Base-by-base conservation (phyloP, 1,140 invertebrate genomes). In the Sesamia nonagrioides region DNA sequence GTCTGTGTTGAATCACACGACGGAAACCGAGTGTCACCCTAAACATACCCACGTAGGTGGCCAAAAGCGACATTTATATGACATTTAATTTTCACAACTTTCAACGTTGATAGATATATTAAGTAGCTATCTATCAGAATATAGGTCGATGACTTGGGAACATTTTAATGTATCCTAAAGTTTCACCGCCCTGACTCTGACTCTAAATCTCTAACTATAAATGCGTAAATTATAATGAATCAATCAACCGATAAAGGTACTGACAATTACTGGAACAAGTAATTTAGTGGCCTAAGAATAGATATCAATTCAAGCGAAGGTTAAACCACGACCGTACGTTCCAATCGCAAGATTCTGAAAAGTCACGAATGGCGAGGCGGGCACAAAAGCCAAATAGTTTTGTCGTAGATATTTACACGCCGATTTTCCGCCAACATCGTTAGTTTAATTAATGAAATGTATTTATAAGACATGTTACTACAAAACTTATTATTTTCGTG, bases 261-360 rank as follows among this genome's bases (percentile, higher is more conserved):
- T 18, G 37, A 9, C 61, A 71, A 69, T 54, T 54, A 71, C 48
- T 71, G 48, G 68, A 71, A 54, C 68, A 33, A 35, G n/a, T 54
- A 52, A 71, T 17, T 45, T 68, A 54, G 27, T 35, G 45, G 37
- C 48, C 71, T 74, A 45, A 58, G 71, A 74, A 74, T 74, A 45
- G 52, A 74, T 50, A 45, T 60, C 52, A 74, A 37, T 74, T 45
- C 71, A 45, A 45, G 52, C 40, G 54, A 74, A 74, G 52, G 54
- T 58, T 45, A 74, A 60, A 33, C 54, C 18, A 18, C 54, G 54
- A 27, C 17, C 37, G 54, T 60, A 60, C 52, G 52, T 74, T 74
- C 71, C 52, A 60, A 58, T 74, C 71, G 52, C 71, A 60, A 60
- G 58, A 74, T 42, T 73, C 37, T 73, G 40, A 58, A 73, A 73